Conservation (phyloP, 2,888 invertebrate genomes). For the Protodeltote pygarga region DNA sequence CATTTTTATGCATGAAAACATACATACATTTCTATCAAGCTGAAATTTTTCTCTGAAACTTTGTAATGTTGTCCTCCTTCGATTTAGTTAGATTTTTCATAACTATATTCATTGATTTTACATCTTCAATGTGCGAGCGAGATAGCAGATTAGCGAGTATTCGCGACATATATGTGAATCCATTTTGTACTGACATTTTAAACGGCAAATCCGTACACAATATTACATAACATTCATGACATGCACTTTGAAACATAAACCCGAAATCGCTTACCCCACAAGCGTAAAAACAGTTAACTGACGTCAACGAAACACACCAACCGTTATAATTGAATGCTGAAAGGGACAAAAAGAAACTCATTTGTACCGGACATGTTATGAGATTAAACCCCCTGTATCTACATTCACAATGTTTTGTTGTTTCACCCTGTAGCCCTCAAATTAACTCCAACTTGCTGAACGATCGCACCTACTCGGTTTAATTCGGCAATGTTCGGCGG, state of each 20-base stretch:
- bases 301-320: constrained; percentile 31
- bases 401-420: constrained; percentile 16
- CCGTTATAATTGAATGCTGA: constrained; percentile 63
- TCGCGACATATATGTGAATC: no score
- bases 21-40: no score
- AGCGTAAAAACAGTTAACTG: constrained; percentile 9
- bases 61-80: no score
- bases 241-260: not conserved
- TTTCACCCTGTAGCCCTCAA: constrained; percentile 22
- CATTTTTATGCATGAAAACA: no score
- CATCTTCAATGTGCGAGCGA: no score
- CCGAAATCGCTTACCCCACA: constrained; percentile 7
- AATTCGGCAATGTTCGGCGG: constrained; percentile 15
- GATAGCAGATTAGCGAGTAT: no score
- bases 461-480: constrained; percentile 6
- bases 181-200: no score
- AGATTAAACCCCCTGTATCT: constrained; percentile 55
- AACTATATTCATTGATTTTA: no score
- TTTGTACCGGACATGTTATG: constrained; percentile 59
- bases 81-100: no score
- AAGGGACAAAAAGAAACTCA: constrained; percentile 62
- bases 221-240: not conserved
- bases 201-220: no score
- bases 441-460: constrained; percentile 34
- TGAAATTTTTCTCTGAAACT: no score